Evolutionary conservation across 2,113 vertebrate species (phyloP).

Genomic region (Chamaetylas fuelleborni): DNA sequence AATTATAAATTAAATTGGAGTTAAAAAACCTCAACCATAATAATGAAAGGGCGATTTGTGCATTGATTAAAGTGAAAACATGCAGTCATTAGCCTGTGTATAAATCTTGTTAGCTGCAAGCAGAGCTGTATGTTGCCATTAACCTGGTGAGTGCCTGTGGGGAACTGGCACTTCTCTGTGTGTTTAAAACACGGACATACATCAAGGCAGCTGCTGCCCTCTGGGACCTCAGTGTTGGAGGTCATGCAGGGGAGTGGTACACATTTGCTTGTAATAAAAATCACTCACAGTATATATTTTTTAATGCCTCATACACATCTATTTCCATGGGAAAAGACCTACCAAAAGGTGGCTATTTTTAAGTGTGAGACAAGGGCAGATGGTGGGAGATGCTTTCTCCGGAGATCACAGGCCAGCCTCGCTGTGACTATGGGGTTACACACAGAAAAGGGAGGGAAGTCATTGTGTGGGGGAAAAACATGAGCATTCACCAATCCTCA

Average conservation of each 20-base stretch:
- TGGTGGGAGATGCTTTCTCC: background rate
- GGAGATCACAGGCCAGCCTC: background rate
- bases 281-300: background rate
- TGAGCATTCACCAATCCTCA: background rate
- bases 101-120: constrained; percentile 66
- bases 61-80: constrained; percentile 70
- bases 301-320: background rate
- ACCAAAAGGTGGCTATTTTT: background rate
- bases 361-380: background rate
- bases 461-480: background rate
- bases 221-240: background rate
- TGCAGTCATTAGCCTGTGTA: constrained; percentile 65
- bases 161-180: background rate
- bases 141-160: constrained; percentile 42
- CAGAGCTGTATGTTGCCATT: constrained; percentile 40
- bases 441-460: background rate
- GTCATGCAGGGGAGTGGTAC: background rate
- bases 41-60: constrained; percentile 64
- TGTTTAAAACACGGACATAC: background rate
- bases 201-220: background rate
- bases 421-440: background rate
- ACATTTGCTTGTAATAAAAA: background rate
- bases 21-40: background rate
- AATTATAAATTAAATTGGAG: constrained; percentile 69
- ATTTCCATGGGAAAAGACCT: background rate